Conservation (phyloP, 2,888 invertebrate genomes). For the Cancer borealis region DNA sequence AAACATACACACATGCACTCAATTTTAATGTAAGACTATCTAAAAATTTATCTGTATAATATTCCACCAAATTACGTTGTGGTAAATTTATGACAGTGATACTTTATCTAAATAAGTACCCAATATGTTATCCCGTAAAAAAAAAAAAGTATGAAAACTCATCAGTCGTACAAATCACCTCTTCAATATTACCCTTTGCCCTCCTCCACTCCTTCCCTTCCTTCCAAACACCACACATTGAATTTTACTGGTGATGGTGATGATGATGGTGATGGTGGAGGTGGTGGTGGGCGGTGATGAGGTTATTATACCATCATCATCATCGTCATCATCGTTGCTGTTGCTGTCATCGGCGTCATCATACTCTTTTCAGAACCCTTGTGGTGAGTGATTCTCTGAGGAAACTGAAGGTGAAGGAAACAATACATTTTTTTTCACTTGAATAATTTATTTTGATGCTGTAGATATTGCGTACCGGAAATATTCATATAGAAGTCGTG, state of each 20-base stretch:
- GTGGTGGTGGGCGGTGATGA: background rate
- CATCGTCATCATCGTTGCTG: background rate
- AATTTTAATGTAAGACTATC: background rate
- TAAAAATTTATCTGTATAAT: background rate
- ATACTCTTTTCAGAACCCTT: background rate
- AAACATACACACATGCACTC: background rate
- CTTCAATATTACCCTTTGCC: background rate
- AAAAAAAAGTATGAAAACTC: background rate
- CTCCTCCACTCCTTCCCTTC: background rate
- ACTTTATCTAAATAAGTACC: background rate
- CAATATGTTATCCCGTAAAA: background rate
- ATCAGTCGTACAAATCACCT: background rate
- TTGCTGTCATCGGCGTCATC: background rate
- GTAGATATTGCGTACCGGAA: slow-evolving; percentile 67
- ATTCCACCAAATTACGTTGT: background rate
- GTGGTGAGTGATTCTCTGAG: background rate
- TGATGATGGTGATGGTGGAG: background rate
- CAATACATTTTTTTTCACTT: background rate
- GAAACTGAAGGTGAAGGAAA: background rate
- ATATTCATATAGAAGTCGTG: slow-evolving; percentile 64
- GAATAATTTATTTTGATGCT: slow-evolving; percentile 63
- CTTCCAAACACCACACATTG: background rate
- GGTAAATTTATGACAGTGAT: background rate
- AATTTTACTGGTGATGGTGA: background rate
- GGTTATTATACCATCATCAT: background rate